phyloP scores from a whole-genome alignment of 1,140 invertebrate genomes.

The roundworm (Caenorhabditis elegans) region DNA sequence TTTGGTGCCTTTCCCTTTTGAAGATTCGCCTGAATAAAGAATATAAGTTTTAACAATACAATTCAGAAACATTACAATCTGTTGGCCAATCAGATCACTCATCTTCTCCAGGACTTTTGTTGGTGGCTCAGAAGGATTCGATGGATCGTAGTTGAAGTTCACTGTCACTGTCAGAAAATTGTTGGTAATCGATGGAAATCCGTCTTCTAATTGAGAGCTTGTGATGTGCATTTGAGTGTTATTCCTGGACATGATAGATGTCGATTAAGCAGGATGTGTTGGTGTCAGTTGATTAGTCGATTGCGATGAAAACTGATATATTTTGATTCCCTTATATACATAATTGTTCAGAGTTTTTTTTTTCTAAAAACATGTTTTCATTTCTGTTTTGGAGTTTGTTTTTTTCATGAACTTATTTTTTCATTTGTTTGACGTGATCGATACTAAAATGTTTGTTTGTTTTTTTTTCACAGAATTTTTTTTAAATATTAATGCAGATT shows the following conservation, averaged over 20 bases:
- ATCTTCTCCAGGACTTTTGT: neutral
- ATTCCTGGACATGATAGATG: conserved; percentile 1
- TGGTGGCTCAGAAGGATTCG: neutral
- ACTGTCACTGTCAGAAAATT: neutral
- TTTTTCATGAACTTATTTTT: neutral
- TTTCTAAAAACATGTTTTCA: neutral
- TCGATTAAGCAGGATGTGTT: neutral
- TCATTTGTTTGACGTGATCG: too few species aligned
- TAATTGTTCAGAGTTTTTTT: too few species aligned
- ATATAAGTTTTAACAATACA: neutral
- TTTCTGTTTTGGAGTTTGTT: neutral
- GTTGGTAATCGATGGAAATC: neutral
- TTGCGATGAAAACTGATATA: neutral
- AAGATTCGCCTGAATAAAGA: neutral
- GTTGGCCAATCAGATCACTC: neutral
- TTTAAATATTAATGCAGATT: too few species aligned
- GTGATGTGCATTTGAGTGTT: neutral
- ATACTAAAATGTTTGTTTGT: too few species aligned
- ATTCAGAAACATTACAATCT: neutral
- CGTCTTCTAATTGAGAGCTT: neutral
- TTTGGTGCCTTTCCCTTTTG: neutral
- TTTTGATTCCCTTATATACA: neutral
- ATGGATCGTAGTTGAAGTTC: neutral
- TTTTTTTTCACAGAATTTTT: too few species aligned
- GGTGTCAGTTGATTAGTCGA: neutral